Percentiles rank a stretch among this genome's conserved stretches.
Conservation (phyloP, 2,797 vertebrate genomes). For the Falco columbarius region DNA sequence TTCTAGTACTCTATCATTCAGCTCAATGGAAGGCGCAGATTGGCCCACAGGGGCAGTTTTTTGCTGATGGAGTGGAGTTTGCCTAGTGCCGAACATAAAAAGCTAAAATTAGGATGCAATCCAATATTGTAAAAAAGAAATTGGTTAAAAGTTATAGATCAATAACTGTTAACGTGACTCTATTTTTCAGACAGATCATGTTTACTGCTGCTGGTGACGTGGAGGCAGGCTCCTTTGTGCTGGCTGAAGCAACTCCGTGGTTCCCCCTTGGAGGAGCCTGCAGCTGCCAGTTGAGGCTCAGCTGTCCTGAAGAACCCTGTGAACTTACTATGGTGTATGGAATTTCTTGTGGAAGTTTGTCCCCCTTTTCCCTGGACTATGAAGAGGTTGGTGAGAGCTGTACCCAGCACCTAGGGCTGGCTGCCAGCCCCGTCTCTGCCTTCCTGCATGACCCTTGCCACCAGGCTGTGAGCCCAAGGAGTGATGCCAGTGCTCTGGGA, state of each 20-base stretch:
- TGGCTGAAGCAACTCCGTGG: neutral
- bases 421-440: neutral
- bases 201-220: neutral
- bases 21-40: neutral
- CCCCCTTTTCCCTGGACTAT: neutral
- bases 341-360: neutral
- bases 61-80: conserved; percentile 31
- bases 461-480: neutral
- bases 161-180: conserved; percentile 21
- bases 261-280: neutral
- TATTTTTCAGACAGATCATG: conserved; percentile 22
- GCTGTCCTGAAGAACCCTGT: neutral
- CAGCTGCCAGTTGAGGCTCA: neutral
- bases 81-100: neutral
- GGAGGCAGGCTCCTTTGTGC: neutral
- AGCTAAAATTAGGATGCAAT: neutral
- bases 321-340: rapidly evolving
- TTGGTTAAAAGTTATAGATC: conserved; percentile 63
- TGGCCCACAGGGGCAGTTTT: conserved; percentile 23
- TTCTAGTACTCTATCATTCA: conserved; percentile 36
- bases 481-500: neutral
- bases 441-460: neutral
- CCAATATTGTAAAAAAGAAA: conserved; percentile 45
- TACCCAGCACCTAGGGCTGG: neutral
- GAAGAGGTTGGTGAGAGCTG: neutral